Conservation (phyloP, 2,113 vertebrate genomes). For the Callochromis pleurospilus region DNA sequence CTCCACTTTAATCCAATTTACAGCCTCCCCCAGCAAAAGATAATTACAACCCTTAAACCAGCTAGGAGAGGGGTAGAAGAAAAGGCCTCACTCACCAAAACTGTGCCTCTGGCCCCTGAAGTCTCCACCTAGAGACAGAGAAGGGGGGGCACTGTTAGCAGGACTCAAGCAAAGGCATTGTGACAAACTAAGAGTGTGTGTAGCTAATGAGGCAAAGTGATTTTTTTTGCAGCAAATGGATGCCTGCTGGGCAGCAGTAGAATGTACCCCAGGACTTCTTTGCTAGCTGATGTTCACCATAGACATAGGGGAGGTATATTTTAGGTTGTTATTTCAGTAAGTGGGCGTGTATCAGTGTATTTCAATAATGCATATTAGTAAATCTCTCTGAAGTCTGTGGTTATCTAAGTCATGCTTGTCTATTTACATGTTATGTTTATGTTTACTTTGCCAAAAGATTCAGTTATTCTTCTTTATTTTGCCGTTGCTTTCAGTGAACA, state of each 20-base stretch:
- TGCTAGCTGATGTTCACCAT: slow-evolving; percentile 47
- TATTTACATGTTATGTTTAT: neutral
- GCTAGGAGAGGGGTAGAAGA: slow-evolving; percentile 70
- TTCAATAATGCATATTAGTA: neutral
- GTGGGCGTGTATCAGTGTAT: neutral
- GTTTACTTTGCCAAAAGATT: neutral
- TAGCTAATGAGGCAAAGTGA: slow-evolving; percentile 76
- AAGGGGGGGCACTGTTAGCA: slow-evolving; percentile 66
- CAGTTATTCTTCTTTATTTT: neutral
- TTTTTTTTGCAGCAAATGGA: slow-evolving; percentile 59
- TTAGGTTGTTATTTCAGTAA: slow-evolving; percentile 39
- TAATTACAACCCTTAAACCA: slow-evolving; percentile 92
- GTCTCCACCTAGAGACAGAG: slow-evolving; percentile 72
- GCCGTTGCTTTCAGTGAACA: neutral
- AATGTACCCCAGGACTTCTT: slow-evolving; percentile 61
- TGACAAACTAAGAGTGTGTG: slow-evolving; percentile 74
- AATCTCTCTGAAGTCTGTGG: neutral
- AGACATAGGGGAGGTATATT: slow-evolving; percentile 57
- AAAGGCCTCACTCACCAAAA: slow-evolving; percentile 80
- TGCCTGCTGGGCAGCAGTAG: slow-evolving; percentile 55
- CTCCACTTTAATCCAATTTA: slow-evolving; percentile 96
- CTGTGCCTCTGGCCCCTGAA: slow-evolving; percentile 76
- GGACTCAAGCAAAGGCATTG: slow-evolving; percentile 65
- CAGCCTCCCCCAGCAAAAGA: slow-evolving; percentile 89
- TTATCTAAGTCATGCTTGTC: neutral